Percentiles rank a stretch among this genome's conserved stretches.
Conservation (phyloP, 2,113 vertebrate species). For the Campylomormyrus numenius region DNA sequence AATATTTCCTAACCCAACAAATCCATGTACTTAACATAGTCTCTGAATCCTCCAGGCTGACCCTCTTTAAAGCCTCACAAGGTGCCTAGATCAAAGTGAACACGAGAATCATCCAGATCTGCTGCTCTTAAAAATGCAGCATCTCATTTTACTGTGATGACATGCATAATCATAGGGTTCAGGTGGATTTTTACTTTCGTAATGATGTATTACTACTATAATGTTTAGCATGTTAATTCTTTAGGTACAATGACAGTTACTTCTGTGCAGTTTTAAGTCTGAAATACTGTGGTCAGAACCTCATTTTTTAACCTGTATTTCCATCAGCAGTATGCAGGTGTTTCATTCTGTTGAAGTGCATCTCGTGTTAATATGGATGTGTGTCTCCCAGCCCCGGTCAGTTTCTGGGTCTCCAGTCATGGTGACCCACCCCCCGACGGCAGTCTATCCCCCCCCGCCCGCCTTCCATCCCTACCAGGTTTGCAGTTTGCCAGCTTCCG, state of each 20-base stretch:
- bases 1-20: background rate
- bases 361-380: background rate
- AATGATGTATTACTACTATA: background rate
- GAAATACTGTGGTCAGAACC: background rate
- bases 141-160: background rate
- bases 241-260: background rate
- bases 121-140: background rate
- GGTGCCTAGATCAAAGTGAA: background rate
- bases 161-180: background rate
- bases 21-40: background rate
- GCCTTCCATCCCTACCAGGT: constrained; percentile 50
- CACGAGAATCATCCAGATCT: background rate
- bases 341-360: background rate
- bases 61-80: background rate
- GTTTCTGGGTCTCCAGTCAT: constrained; percentile 37
- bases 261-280: background rate
- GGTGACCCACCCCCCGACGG: constrained; percentile 34
- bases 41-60: background rate
- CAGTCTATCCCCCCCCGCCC: constrained; percentile 39
- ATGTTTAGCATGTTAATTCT: background rate
- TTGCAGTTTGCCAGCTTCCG: background rate
- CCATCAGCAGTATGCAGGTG: background rate
- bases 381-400: constrained; percentile 30
- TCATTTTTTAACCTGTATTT: background rate
- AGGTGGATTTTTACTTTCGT: background rate